Percentiles rank a stretch among this genome's conserved stretches.
Conservation (phyloP, 2,797 vertebrate genomes). For the Sebastes nivosus region DNA sequence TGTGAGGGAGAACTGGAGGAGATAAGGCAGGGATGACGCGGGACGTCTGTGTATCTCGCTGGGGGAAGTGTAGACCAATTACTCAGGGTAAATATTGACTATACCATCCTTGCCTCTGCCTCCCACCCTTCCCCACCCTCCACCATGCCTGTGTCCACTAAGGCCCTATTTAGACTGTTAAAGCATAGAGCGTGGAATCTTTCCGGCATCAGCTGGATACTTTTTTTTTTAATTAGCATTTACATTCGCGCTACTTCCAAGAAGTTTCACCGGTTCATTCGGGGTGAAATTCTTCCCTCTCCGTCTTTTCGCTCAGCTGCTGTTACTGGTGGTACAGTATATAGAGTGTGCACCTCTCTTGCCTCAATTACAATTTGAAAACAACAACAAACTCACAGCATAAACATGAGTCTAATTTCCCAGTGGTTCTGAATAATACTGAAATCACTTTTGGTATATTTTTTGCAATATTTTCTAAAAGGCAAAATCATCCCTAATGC, state of each 20-base stretch:
- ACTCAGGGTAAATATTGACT: constrained; percentile 73
- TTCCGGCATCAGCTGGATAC: constrained; percentile 9
- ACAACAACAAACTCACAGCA: constrained; percentile 43
- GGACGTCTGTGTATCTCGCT: constrained; percentile 50
- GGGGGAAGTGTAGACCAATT: constrained; percentile 68
- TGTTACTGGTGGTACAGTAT: not conserved
- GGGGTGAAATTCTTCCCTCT: not conserved
- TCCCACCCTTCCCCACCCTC: constrained; percentile 8
- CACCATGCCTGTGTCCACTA: constrained; percentile 30
- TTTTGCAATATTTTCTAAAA: constrained; percentile 10
- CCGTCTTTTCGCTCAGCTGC: constrained; percentile 4
- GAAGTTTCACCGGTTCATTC: constrained; percentile 24
- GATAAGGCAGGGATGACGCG: constrained; percentile 54
- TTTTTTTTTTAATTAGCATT: constrained; percentile 42
- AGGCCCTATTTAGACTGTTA: constrained; percentile 29
- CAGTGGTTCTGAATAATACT: constrained; percentile 45
- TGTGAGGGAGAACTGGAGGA: constrained; percentile 17
- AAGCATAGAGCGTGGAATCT: constrained; percentile 11
- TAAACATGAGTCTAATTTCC: constrained; percentile 56
- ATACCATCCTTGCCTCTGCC: constrained; percentile 41
- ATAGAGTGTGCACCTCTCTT: not conserved
- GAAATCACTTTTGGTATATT: constrained; percentile 22
- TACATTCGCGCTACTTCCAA: constrained; percentile 12
- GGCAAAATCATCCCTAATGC: constrained; percentile 4
- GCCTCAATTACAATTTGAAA: constrained; percentile 52